Evolutionary conservation across 2,888 invertebrate genomes (phyloP).

Genomic region (Abrostola tripartita): DNA sequence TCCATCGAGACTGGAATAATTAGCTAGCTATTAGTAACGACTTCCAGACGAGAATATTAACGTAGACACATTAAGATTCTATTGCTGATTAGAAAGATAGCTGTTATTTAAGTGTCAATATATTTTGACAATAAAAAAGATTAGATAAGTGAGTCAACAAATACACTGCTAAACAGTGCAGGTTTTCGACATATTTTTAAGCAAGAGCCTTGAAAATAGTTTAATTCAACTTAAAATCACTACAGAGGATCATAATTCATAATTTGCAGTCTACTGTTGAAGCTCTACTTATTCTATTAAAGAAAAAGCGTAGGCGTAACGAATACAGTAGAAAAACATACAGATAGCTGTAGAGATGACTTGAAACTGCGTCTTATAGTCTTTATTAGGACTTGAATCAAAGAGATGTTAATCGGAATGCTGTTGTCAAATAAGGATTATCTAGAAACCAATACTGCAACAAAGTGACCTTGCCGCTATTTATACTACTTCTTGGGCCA

Average conservation of each 20-base stretch:
- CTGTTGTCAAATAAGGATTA: constrained; percentile 55
- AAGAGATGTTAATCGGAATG: constrained; percentile 37
- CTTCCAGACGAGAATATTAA: constrained; percentile 37
- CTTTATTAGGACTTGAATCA: constrained; percentile 14
- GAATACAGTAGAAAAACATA: constrained; percentile 2
- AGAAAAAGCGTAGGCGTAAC: constrained; percentile 23
- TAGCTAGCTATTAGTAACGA: constrained; percentile 26
- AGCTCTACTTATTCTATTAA: constrained; percentile 21
- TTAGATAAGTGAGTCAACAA: not conserved
- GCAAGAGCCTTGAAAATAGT: too few species aligned
- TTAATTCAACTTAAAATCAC: not conserved
- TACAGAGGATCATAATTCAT: not conserved
- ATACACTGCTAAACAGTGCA: too few species aligned
- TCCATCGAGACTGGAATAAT: constrained; percentile 10
- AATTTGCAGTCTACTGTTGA: not conserved
- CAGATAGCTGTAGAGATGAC: constrained; percentile 15
- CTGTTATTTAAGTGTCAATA: constrained; percentile 6
- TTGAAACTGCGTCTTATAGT: constrained; percentile 4
- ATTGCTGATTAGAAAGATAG: constrained; percentile 20
- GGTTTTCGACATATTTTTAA: too few species aligned
- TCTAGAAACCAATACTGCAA: constrained; percentile 52
- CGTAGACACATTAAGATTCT: constrained; percentile 18
- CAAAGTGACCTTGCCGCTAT: constrained; percentile 77
- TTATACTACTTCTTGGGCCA: constrained; percentile 69
- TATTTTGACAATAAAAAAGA: not conserved